Evolutionary conservation across 2,797 vertebrate species (phyloP).

Genomic region (Spinibarbus caldwelli): DNA sequence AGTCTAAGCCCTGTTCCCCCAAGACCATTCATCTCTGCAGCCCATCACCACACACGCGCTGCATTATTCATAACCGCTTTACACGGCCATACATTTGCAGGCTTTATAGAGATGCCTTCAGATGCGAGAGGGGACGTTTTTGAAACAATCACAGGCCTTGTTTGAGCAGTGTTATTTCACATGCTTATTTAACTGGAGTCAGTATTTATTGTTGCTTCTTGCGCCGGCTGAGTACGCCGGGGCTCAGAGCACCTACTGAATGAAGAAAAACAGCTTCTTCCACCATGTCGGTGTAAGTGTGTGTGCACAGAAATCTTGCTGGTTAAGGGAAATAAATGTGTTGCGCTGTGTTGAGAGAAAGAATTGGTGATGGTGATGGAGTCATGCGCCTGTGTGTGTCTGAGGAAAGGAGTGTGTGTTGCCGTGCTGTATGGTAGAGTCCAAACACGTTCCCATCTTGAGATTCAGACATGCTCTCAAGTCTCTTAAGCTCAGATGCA

Average conservation of each 20-base stretch:
- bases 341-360: not conserved
- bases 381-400: not conserved
- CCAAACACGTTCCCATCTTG: constrained; percentile 21
- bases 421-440: not conserved
- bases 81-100: constrained; percentile 30
- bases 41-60: constrained; percentile 38
- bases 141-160: constrained; percentile 32
- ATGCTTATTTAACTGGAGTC: constrained; percentile 30
- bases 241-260: constrained; percentile 29
- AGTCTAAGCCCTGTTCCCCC: constrained; percentile 47
- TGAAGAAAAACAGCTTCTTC: constrained; percentile 43
- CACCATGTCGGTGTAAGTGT: not conserved
- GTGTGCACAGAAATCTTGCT: constrained; percentile 2
- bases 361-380: not conserved
- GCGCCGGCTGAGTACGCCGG: not conserved
- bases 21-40: constrained; percentile 55
- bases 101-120: constrained; percentile 40
- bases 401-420: not conserved
- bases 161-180: constrained; percentile 35
- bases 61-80: constrained; percentile 47
- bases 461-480: constrained; percentile 25
- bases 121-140: constrained; percentile 15
- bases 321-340: constrained; percentile 36
- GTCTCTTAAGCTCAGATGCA: constrained; percentile 39
- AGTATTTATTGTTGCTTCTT: constrained; percentile 39